Evolutionary conservation across 2,888 invertebrate species (phyloP).

Genomic region (Boloria selene): DNA sequence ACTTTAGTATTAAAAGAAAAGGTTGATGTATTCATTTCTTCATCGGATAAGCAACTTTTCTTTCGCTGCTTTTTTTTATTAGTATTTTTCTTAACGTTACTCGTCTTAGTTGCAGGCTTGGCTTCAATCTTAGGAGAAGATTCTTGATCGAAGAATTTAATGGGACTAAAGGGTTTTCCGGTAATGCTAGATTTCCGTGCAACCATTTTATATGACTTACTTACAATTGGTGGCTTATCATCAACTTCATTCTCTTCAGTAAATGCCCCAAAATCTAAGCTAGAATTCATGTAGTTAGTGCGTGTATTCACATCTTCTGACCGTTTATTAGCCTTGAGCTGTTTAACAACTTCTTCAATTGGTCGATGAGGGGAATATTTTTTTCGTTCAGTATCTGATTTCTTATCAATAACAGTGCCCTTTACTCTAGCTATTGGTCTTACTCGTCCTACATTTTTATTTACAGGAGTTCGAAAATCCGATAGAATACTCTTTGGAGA

Average conservation of each 20-base stretch:
- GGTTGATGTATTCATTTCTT: constrained; percentile 71
- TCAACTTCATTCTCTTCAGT: constrained; percentile 53
- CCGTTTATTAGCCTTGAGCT: constrained; percentile 70
- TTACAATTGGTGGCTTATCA: constrained; percentile 70
- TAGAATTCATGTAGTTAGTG: constrained; percentile 45
- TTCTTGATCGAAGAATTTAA: constrained; percentile 70
- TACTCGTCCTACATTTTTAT: constrained; percentile 72
- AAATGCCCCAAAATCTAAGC: constrained; percentile 45
- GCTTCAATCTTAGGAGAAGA: constrained; percentile 52
- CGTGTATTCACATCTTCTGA: constrained; percentile 61
- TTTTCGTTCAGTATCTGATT: constrained; percentile 70
- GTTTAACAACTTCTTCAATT: constrained; percentile 77
- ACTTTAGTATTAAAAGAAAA: constrained; percentile 68
- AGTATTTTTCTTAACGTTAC: constrained; percentile 51
- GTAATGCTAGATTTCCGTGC: constrained; percentile 77
- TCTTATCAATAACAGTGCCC: constrained; percentile 76
- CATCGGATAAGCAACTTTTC: constrained; percentile 64
- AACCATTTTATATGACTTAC: constrained; percentile 80
- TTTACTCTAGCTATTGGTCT: constrained; percentile 78
- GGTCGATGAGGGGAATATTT: constrained; percentile 75
- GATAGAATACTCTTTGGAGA: constrained; percentile 76
- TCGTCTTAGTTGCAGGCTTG: constrained; percentile 44
- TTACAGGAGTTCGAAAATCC: constrained; percentile 69
- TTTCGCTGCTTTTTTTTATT: constrained; percentile 62
- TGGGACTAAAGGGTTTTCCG: constrained; percentile 77